Base-by-base conservation (phyloP, 2,888 invertebrate genomes). In the Idaea aversata region DNA sequence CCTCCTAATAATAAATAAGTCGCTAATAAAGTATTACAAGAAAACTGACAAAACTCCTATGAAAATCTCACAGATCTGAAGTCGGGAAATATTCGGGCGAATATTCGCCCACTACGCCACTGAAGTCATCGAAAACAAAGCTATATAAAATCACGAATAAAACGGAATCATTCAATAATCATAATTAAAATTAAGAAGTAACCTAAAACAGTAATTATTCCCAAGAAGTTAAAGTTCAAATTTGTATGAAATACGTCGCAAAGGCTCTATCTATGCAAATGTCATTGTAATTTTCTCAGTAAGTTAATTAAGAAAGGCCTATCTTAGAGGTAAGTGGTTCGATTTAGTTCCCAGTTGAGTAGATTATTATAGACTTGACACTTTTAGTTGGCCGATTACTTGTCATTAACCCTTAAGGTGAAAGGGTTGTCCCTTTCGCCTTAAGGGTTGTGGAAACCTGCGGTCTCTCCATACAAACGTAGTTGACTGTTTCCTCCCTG, bases 241-340 rank as follows among this genome's bases (percentile, higher is more conserved):
- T 47, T 65, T 10, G 65, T 57, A 64, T 65, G 61, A 57, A 62
- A 5, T 63, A 38, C 47, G 13, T 57, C 57, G 61, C 62, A 34
- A 38, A 16, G 35, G 35, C 16, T 71, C 68, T 74, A 67, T 70
- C 71, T 71, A 74, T 72, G 72, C 72, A 74, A 72, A 74, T 71
- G 68, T 62, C 67, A 65, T 67, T 68, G 70, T 72, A 68, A 70
- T 72, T 71, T 70, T 69, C 67, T 69, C 67, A 70, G 72, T 67
- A 69, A 68, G 68, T 72, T 70, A 71, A 74, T 72, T 74, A 74
- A 71, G 73, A 71, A 72, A 67, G 66, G 70, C 63, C 65, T 67
- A 64, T 66, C 61, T 63, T 47, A 47, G 47, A 47, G 47, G 47
- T 81, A 84, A 85, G 84, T 82, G 80, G 85, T 86, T 85, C 87